Base-by-base conservation (phyloP, 2,888 invertebrate genomes). In the Drosophila mulleri region DNA sequence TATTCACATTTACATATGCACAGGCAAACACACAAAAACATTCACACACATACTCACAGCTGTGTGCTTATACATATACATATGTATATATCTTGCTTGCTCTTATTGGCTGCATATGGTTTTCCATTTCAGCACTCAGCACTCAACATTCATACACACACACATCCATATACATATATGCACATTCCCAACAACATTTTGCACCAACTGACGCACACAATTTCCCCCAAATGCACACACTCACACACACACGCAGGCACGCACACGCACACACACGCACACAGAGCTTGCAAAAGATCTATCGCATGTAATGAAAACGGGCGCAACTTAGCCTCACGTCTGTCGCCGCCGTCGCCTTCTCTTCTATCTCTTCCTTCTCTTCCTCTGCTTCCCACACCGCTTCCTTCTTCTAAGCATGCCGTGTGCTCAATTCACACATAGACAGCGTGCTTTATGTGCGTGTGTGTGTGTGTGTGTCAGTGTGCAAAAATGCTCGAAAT, bases 351-450 rank as follows among this genome's bases (percentile, higher is more conserved):
- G 37, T 50, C 39, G 29, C 50, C 73, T 41, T 23, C 58, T 45
- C 58, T 35, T 47, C 35, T 45, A 58, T 37, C 52, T 61, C 54
- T 45, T 35, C 71, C 64, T 57, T 58, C 59, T 64, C 64, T 57
- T 59, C 59, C 68, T 59, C 58, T 50, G 18, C 64, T 64, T 60
- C 80, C 72, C 41, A 56, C 65, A 76, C 75, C 57, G 68, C 59
- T 76, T 79, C 72, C 76, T 75, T 58, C 80, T 66, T 62, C 72
- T 75, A 83, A 74, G 70, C 84, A 84, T 72, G 77, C 82, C 75
- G 80, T 87, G 85, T 85, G 84, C 85, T 86, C 84, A 85, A 85
- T 85, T 85, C 72, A 60, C 53, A 48, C 48, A 29, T 29, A 47
- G 32, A 23, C 37, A 52, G 11, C 20, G 20, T 61, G 54, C 48